phyloP scores from a whole-genome alignment of 1,140 invertebrate genomes.

The Drosophila sulfurigaster region DNA sequence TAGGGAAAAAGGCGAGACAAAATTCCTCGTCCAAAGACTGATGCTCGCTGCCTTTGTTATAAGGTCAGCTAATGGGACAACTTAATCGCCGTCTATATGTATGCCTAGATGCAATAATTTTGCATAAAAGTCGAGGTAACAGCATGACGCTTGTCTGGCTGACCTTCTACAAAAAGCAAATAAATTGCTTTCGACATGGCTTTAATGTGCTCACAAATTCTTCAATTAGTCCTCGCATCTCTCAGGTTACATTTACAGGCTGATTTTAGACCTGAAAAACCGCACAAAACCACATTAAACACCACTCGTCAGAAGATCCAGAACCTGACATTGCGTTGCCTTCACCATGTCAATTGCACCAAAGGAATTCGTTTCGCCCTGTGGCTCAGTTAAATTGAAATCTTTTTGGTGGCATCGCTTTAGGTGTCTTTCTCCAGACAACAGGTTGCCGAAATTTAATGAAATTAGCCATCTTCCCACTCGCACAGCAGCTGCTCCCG shows the following conservation, averaged over 20 bases:
- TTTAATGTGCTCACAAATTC: slow-evolving; percentile 42
- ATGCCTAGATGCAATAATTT: slow-evolving; percentile 25
- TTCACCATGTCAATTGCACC: slow-evolving; percentile 51
- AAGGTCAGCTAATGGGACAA: slow-evolving; percentile 14
- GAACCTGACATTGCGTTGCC: slow-evolving; percentile 6
- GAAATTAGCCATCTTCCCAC: slow-evolving; percentile 57
- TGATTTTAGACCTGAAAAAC: slow-evolving; percentile 7
- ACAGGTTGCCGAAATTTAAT: slow-evolving; percentile 74
- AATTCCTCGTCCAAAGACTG: slow-evolving; percentile 5
- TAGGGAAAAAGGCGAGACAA: neutral
- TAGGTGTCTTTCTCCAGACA: slow-evolving; percentile 47
- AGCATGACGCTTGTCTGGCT: neutral
- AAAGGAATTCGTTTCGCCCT: slow-evolving; percentile 52
- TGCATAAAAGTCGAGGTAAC: slow-evolving; percentile 8
- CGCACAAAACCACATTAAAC: slow-evolving; percentile 18
- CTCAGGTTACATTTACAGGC: neutral
- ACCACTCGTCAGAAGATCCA: slow-evolving; percentile 20
- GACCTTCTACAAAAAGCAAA: slow-evolving; percentile 16
- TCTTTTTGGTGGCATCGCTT: slow-evolving; percentile 61
- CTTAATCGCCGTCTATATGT: slow-evolving; percentile 14
- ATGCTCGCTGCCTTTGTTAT: neutral
- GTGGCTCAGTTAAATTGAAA: slow-evolving; percentile 73
- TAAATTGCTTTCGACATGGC: slow-evolving; percentile 42
- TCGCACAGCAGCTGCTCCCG: slow-evolving; percentile 28
- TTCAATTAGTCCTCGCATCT: neutral